phyloP scores from a whole-genome alignment of 2,113 vertebrate species.

The Sakesphorus luctuosus region DNA sequence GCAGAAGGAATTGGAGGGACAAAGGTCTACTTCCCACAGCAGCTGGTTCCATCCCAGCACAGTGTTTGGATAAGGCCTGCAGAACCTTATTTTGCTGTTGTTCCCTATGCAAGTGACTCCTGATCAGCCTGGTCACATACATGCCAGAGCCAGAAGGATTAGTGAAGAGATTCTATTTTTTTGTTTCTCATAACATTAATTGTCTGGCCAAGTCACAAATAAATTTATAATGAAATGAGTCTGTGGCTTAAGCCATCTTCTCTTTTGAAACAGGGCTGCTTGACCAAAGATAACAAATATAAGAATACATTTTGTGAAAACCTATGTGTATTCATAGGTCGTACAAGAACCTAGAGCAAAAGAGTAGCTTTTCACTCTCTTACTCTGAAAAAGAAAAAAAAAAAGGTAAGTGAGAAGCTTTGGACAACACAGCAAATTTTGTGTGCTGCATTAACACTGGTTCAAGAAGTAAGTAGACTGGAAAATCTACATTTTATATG shows the following conservation, averaged over 20 bases:
- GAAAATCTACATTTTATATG: neutral
- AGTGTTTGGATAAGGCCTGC: neutral
- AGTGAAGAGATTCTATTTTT: neutral
- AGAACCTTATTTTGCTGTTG: neutral
- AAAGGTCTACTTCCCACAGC: neutral
- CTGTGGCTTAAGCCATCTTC: neutral
- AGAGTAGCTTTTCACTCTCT: neutral
- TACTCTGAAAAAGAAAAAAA: neutral
- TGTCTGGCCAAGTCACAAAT: neutral
- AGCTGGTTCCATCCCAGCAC: neutral
- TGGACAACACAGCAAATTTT: neutral
- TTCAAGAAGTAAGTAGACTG: neutral
- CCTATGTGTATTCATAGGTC: neutral
- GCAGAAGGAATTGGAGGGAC: neutral
- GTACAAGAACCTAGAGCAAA: neutral
- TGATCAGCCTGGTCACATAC: neutral
- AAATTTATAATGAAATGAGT: neutral
- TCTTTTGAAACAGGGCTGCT: neutral
- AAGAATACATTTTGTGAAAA: neutral
- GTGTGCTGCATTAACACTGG: neutral
- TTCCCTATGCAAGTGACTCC: neutral
- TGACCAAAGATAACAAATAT: neutral
- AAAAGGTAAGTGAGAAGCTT: neutral
- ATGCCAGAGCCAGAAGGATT: neutral
- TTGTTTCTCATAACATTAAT: neutral